A percentile compares a stretch with the other conserved stretches of the same genome.
These are phyloP conservation scores for Drosophila birchii DNA, from an alignment of 2,888 invertebrate species.

Conservation along the genomic window DNA sequence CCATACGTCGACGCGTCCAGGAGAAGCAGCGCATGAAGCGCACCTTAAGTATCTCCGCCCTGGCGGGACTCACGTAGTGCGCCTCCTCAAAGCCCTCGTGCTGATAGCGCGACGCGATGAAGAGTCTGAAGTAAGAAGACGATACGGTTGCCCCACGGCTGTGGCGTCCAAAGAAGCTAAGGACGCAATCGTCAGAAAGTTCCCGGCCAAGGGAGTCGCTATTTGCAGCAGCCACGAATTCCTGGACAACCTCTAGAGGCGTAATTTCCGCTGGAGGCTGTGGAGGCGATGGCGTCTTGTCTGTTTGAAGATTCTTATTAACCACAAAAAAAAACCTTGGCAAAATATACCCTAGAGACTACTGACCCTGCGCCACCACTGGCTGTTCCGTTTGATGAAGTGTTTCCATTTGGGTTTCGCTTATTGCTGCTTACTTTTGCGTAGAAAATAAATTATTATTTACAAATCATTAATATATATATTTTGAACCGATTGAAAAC, in stretches of 20 bases:
- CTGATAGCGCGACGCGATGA: slow-evolving; percentile 33
- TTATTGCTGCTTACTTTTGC: background rate
- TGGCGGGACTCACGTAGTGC: background rate
- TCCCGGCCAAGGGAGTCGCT: slow-evolving; percentile 41
- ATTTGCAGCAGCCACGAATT: slow-evolving; percentile 38
- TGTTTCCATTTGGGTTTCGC: background rate
- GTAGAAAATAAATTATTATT: background rate
- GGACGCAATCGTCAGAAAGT: slow-evolving; percentile 54
- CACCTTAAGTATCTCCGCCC: background rate
- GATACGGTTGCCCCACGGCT: slow-evolving; percentile 32
- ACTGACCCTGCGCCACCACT: background rate
- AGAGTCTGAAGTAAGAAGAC: slow-evolving; percentile 37
- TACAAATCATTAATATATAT: background rate
- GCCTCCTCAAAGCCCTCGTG: slow-evolving; percentile 40
- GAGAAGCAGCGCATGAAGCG: slow-evolving; percentile 44
- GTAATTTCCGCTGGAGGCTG: background rate
- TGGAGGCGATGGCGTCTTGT: background rate
- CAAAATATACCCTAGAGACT: too few species aligned
- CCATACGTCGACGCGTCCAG: slow-evolving; percentile 7
- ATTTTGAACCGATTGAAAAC: background rate
- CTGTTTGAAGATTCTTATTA: slow-evolving; percentile 2
- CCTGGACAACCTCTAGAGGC: slow-evolving; percentile 15
- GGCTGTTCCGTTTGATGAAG: background rate
- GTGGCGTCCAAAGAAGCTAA: slow-evolving; percentile 35
- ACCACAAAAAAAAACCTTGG: background rate